These are phyloP conservation scores for Seriola rivoliana DNA, from an alignment of 2,113 vertebrate genomes.

Conservation along the genomic window DNA sequence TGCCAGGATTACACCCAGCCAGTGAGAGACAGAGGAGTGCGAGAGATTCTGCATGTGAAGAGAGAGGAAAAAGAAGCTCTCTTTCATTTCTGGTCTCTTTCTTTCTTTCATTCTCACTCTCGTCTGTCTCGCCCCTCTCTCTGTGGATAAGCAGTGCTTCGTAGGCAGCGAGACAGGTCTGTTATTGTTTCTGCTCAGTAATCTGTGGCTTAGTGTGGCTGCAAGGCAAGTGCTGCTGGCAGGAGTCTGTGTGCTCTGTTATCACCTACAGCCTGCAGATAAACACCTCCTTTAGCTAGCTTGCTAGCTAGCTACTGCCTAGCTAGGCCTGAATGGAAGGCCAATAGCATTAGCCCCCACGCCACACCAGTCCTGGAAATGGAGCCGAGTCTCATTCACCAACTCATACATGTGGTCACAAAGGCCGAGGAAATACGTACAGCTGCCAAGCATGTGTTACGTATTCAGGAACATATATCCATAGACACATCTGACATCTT, in stretches of 20 bases:
- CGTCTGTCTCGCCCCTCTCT: slow-evolving; percentile 69
- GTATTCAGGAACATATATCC: not conserved
- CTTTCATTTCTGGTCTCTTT: slow-evolving; percentile 71
- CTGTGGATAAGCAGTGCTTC: slow-evolving; percentile 77
- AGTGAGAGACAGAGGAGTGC: slow-evolving; percentile 74
- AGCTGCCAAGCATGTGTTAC: not conserved
- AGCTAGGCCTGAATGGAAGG: slow-evolving; percentile 38
- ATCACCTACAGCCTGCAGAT: slow-evolving; percentile 83
- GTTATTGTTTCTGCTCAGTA: slow-evolving; percentile 85
- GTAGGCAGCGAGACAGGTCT: slow-evolving; percentile 83
- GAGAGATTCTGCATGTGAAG: slow-evolving; percentile 68
- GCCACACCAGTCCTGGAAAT: slow-evolving; percentile 6
- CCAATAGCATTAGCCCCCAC: slow-evolving; percentile 9
- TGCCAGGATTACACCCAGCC: slow-evolving; percentile 89
- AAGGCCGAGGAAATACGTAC: not conserved
- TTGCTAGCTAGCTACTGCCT: slow-evolving; percentile 51
- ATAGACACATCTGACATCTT: slow-evolving; percentile 1
- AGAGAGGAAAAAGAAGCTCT: slow-evolving; percentile 65
- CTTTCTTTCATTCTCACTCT: slow-evolving; percentile 64
- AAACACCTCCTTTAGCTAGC: slow-evolving; percentile 78
- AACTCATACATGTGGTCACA: slow-evolving; percentile 1
- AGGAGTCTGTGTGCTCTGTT: slow-evolving; percentile 78
- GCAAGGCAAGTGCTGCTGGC: slow-evolving; percentile 83
- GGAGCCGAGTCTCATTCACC: slow-evolving; percentile 17
- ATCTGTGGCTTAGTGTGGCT: slow-evolving; percentile 85